phyloP scores from a whole-genome alignment of 2,797 vertebrate species.

The Melanotaenia pygmaea region DNA sequence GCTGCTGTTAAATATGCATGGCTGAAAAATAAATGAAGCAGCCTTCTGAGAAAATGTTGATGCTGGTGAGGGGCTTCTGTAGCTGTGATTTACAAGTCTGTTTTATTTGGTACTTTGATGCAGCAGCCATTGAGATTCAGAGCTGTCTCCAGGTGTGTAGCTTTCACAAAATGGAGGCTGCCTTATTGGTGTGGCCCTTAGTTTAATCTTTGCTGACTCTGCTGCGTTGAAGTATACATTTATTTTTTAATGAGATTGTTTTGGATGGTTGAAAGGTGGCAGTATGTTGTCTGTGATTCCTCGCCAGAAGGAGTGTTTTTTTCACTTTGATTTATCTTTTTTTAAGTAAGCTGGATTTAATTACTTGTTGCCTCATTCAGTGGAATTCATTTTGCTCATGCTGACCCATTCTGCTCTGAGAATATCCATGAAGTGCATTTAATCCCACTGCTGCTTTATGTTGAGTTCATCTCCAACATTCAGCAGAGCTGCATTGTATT shows the following conservation, averaged over 20 bases:
- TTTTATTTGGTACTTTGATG: constrained; percentile 69
- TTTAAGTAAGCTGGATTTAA: constrained; percentile 40
- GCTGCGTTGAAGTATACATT: constrained; percentile 40
- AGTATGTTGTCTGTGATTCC: constrained; percentile 37
- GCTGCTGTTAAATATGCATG: constrained; percentile 77
- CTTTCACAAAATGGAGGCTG: constrained; percentile 41
- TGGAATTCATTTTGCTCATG: constrained; percentile 25
- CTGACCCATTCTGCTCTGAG: constrained; percentile 20
- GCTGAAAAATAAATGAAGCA: constrained; percentile 74
- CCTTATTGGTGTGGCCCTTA: constrained; percentile 13
- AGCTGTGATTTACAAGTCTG: constrained; percentile 66
- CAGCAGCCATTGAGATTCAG: constrained; percentile 31
- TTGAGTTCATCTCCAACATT: not conserved
- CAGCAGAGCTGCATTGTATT: not conserved
- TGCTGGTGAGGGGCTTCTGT: constrained; percentile 57
- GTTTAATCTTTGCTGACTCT: constrained; percentile 26
- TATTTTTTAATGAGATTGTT: constrained; percentile 35
- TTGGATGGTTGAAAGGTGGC: constrained; percentile 28
- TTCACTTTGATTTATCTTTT: constrained; percentile 8
- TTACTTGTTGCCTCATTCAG: constrained; percentile 30
- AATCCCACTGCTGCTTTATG: constrained; percentile 21
- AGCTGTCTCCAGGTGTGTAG: constrained; percentile 32
- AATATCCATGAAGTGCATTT: constrained; percentile 20
- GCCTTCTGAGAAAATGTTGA: constrained; percentile 74
- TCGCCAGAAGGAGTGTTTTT: constrained; percentile 31